Evolutionary conservation across 2,797 vertebrate species (phyloP).

Genomic region (Delichon dasypus): DNA sequence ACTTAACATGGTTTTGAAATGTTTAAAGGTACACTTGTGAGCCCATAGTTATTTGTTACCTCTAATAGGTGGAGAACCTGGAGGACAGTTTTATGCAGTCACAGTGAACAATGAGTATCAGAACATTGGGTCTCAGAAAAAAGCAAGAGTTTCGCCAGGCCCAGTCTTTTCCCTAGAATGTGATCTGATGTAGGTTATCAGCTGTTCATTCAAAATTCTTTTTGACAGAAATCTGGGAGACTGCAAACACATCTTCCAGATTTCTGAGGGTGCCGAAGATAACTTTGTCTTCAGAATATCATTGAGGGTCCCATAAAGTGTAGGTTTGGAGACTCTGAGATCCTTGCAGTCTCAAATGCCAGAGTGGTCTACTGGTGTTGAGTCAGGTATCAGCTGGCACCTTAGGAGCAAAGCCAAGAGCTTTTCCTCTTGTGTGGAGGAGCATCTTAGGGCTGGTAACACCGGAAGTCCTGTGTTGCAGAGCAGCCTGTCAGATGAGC

Average conservation of each 20-base stretch:
- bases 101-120: neutral
- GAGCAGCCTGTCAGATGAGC: neutral
- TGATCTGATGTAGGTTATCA: neutral
- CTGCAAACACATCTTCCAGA: neutral
- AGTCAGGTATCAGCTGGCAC: neutral
- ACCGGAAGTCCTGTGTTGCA: neutral
- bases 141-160: neutral
- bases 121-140: neutral
- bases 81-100: neutral
- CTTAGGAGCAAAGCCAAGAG: neutral
- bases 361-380: neutral
- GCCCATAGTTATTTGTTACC: neutral
- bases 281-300: neutral
- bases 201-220: neutral
- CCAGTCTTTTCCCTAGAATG: neutral
- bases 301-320: neutral
- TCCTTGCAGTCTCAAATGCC: neutral
- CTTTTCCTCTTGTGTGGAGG: neutral
- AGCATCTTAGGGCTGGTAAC: neutral
- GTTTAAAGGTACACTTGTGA: neutral
- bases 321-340: neutral
- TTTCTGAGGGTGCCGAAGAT: neutral
- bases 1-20: neutral
- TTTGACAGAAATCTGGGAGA: neutral
- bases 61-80: neutral